These are phyloP conservation scores for Ridgeia piscesae DNA, from an alignment of 1,140 invertebrate genomes.

Conservation along the genomic window DNA sequence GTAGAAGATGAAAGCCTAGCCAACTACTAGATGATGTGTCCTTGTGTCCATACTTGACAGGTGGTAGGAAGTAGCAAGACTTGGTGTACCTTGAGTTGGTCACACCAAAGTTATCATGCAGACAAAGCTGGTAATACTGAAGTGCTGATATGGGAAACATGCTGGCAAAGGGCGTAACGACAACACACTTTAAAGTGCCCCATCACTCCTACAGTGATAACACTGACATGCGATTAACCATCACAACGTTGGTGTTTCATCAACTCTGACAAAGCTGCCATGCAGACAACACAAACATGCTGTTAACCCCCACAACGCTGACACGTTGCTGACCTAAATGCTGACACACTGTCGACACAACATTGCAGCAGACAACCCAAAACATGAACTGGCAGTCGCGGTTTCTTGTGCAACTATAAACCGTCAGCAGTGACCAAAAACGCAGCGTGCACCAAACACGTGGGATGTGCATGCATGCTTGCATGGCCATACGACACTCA, in stretches of 20 bases:
- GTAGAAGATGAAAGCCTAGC: no score
- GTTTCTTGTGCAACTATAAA: neutral
- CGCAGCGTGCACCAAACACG: neutral
- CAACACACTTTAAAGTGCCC: neutral
- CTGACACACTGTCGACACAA: no score
- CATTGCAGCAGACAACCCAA: neutral
- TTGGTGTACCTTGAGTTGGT: no score
- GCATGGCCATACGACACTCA: conserved; percentile 3
- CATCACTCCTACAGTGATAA: no score
- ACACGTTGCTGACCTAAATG: neutral
- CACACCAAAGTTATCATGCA: no score
- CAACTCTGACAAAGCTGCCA: neutral
- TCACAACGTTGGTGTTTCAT: neutral
- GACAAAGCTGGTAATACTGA: neutral
- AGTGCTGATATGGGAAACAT: neutral
- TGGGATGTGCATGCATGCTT: neutral
- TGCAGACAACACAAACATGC: neutral
- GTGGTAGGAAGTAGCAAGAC: no score
- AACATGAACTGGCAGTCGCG: neutral
- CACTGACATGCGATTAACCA: no score
- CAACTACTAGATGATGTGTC: no score
- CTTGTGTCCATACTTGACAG: no score
- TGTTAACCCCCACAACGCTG: neutral
- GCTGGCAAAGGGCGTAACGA: neutral
- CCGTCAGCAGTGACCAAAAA: neutral